phyloP scores from a whole-genome alignment of 2,113 vertebrate species.

The Tympanuchus pallidicinctus region DNA sequence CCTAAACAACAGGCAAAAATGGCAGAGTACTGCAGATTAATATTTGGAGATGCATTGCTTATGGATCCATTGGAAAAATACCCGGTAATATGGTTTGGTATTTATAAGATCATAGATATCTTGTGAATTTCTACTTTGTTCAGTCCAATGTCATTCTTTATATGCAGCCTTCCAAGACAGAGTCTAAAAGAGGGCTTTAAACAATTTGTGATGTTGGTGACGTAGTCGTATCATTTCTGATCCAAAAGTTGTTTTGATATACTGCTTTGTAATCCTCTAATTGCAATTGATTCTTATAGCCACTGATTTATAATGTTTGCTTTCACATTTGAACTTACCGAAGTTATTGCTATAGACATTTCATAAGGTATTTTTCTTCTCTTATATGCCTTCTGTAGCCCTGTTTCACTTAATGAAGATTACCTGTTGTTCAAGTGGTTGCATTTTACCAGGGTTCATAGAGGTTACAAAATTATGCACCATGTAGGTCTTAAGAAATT shows the following conservation, averaged over 20 bases:
- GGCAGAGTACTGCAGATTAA: conserved; percentile 97
- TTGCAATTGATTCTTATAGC: neutral
- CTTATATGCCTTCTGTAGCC: neutral
- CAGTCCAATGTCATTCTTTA: neutral
- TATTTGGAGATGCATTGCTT: conserved; percentile 96
- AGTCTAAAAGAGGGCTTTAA: neutral
- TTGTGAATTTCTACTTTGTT: neutral
- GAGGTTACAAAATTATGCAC: neutral
- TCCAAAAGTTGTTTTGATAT: neutral
- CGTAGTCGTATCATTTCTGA: neutral
- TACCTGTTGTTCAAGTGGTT: neutral
- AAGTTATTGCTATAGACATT: neutral
- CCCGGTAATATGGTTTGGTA: conserved; percentile 81
- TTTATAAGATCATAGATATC: neutral
- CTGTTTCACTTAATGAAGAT: neutral
- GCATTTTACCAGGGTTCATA: neutral
- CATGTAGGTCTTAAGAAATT: neutral
- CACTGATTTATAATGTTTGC: neutral
- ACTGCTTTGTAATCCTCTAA: conserved; percentile 8
- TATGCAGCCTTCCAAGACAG: neutral
- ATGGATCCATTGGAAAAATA: conserved; percentile 96
- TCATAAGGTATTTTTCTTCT: conserved; percentile 21
- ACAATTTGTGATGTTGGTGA: neutral
- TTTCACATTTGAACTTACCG: conserved; percentile 11
- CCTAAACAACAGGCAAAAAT: conserved; percentile 99